A percentile compares a stretch with the other conserved stretches of the same genome.
Conservation (phyloP, 2,113 vertebrate genomes). For the Chlorodrepanis virens region DNA sequence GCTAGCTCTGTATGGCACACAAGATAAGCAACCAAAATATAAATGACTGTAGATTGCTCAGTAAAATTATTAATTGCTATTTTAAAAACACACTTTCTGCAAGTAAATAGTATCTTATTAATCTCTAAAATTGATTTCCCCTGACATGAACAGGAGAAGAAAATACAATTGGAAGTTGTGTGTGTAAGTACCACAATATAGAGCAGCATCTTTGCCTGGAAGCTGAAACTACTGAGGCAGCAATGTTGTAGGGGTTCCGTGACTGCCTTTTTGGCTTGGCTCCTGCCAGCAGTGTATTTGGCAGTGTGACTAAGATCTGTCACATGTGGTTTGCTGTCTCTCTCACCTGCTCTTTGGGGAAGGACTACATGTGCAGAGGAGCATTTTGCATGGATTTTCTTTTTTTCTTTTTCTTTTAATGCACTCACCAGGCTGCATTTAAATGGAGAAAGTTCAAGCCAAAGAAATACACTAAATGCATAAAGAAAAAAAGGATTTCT, state of each 20-base stretch:
- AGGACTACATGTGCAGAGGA: not conserved
- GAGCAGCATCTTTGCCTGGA: not conserved
- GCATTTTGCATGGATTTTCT: not conserved
- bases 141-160: not conserved
- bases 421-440: not conserved
- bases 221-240: not conserved
- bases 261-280: not conserved
- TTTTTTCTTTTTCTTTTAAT: not conserved
- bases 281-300: not conserved
- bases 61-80: conserved; percentile 28
- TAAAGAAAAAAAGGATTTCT: not conserved
- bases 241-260: not conserved
- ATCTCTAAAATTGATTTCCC: not conserved
- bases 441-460: not conserved
- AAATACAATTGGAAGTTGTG: not conserved
- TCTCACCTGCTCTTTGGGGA: not conserved
- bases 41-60: not conserved
- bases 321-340: conserved; percentile 13
- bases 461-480: not conserved
- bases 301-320: not conserved
- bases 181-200: not conserved
- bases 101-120: not conserved
- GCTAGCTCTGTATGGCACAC: not conserved
- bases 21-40: conserved; percentile 22
- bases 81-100: not conserved